Base-by-base conservation (phyloP, 1,140 invertebrate species). In the Tetramorium parvispinum region DNA sequence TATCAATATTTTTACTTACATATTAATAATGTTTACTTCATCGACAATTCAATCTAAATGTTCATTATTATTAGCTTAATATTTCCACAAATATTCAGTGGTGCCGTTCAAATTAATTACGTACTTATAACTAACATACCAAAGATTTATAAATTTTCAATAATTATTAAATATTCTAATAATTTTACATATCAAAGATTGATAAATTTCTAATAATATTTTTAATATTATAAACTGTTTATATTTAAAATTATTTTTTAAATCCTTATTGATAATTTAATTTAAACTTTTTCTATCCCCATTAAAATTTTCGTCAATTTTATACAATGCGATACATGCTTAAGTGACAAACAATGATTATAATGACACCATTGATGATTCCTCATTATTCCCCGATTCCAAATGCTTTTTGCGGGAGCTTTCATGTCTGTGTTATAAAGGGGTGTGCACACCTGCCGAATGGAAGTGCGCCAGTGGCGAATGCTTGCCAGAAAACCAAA, bases 401-500 rank as follows among this genome's bases (percentile, higher is more conserved):
- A 59, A 85, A 88, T 37, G 88, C 88, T 89, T 83, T 88, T 88
- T 88, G 92, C 87, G 89, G 89, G 89, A 92, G 91, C 91, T 93
- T 93, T 93, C 96, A 89, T 93, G 87, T 93, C 88, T 94, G 77
- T 93, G 82, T 93, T 88, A 91, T 88, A 91, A 94, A 95, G 94
- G 92, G 53, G 63, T 90, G 86, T 94, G 92, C 78, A 88, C 85
- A 40, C 90, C 91, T 57, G 90, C 91, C 85, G 94, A 96, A 83
- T 96, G 95, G 88, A 93, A 90, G 76, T 96, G 95, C 86, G 82
- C 85, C 61, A 94, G 95, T 89, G 96, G 97, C n/a, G 95, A 97
- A 91, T 99, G 98, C 92, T 96, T 99, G 78, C 93, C 95, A 0
- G 93, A 94, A 55, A 93, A 93, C 61, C 94, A 95, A 71, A 95